A percentile compares a stretch with the other conserved stretches of the same genome.
Evolutionary conservation across 2,888 invertebrate species (phyloP).

Genomic region (Xiphydria camelus): DNA sequence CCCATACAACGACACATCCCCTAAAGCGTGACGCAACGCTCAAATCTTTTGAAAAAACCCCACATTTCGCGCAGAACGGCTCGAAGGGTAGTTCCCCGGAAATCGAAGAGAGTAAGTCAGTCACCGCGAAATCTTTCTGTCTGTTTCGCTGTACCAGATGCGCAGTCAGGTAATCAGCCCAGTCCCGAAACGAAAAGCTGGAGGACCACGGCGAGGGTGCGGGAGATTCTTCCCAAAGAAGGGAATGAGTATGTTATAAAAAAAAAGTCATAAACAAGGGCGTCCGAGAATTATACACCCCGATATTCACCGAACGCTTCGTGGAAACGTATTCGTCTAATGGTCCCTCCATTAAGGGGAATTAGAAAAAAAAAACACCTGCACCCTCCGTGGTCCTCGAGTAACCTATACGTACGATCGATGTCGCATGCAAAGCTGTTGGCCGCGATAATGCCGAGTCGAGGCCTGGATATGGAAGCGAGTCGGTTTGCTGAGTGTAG

Average conservation of each 20-base stretch:
- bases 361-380: neutral
- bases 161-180: slow-evolving; percentile 53
- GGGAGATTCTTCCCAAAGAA: neutral
- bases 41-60: too few species aligned
- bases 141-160: slow-evolving; percentile 56
- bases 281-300: neutral
- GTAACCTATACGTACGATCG: neutral
- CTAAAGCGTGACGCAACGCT: too few species aligned
- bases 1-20: too few species aligned
- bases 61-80: too few species aligned
- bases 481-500: too few species aligned
- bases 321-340: neutral
- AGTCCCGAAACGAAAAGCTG: slow-evolving; percentile 19
- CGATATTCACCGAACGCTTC: neutral
- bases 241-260: slow-evolving; percentile 9
- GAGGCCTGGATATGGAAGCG: too few species aligned
- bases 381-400: slow-evolving; percentile 20
- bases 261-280: slow-evolving; percentile 19
- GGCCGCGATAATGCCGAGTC: too few species aligned
- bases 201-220: neutral
- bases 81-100: too few species aligned
- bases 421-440: slow-evolving; percentile 1
- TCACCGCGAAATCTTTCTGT: slow-evolving; percentile 50
- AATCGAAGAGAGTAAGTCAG: slow-evolving; percentile 33
- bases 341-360: neutral